phyloP scores from a whole-genome alignment of 64 coral and sea anemone species.

The Pocillopora damicornis region DNA sequence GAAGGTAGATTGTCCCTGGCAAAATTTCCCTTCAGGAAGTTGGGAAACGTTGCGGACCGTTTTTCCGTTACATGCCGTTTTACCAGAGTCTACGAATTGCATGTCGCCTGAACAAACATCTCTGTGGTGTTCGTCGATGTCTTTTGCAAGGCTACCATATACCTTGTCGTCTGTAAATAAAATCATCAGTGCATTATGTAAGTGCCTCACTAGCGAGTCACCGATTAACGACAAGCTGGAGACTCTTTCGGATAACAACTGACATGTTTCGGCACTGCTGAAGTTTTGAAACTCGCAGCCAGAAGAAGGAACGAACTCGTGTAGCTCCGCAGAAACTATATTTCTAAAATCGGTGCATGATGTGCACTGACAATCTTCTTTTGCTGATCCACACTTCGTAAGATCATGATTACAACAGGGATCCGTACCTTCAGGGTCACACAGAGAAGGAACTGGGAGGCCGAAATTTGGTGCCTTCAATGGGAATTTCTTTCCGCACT shows the following conservation, averaged over 20 bases:
- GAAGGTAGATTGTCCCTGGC: constrained; percentile 24
- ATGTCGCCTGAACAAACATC: constrained; percentile 55
- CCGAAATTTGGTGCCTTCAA: constrained; percentile 46
- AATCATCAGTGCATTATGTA: constrained; percentile 59
- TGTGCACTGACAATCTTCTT: background rate
- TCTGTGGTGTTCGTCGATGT: constrained; percentile 14
- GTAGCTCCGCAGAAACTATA: background rate
- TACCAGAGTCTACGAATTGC: constrained; percentile 77
- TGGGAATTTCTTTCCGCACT: constrained; percentile 49
- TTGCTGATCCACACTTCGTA: background rate
- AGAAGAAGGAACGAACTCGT: constrained; percentile 18
- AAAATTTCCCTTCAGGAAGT: constrained; percentile 45
- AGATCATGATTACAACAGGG: constrained; percentile 11
- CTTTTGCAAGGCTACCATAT: constrained; percentile 38
- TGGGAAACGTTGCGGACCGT: constrained; percentile 11
- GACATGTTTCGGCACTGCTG: constrained; percentile 33
- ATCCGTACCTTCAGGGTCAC: background rate
- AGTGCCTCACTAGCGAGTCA: constrained; percentile 75
- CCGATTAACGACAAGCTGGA: constrained; percentile 58
- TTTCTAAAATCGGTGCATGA: constrained; percentile 18
- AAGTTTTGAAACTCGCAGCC: constrained; percentile 22
- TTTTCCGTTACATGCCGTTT: constrained; percentile 42
- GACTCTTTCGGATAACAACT: constrained; percentile 36
- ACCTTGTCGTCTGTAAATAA: constrained; percentile 55
- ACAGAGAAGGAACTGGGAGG: constrained; percentile 25